These are phyloP conservation scores for Cladopsammia gracilis DNA, from an alignment of 64 coral and sea anemone genomes.

Conservation along the genomic window DNA sequence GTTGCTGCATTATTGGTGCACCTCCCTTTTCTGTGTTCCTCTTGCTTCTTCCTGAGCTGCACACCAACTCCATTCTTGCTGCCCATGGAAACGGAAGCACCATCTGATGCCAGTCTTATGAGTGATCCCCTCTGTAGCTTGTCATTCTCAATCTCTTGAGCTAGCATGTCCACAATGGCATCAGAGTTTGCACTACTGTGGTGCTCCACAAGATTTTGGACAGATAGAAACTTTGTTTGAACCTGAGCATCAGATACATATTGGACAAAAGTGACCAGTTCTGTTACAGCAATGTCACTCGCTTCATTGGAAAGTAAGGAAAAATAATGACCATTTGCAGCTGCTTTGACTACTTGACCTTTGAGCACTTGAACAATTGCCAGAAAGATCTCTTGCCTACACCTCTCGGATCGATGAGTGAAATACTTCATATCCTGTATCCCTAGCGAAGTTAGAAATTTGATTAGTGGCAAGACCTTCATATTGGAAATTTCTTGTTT, in stretches of 20 bases:
- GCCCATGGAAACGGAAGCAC: slow-evolving; percentile 9
- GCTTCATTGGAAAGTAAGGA: neutral
- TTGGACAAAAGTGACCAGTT: slow-evolving; percentile 16
- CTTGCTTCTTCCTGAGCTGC: slow-evolving; percentile 11
- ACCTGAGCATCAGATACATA: neutral
- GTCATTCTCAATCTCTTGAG: neutral
- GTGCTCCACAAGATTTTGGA: slow-evolving; percentile 13
- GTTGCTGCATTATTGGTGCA: neutral
- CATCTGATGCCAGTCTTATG: neutral
- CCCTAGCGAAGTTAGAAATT: slow-evolving; percentile 15
- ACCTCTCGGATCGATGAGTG: slow-evolving; percentile 20
- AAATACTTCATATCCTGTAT: slow-evolving; percentile 8
- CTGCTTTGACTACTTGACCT: slow-evolving; percentile 1
- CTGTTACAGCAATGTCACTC: neutral
- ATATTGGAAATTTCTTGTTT: slow-evolving; percentile 30
- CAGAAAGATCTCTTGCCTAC: slow-evolving; percentile 32
- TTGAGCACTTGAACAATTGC: neutral
- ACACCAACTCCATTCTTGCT: slow-evolving; percentile 13
- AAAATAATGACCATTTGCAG: slow-evolving; percentile 11
- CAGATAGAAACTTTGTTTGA: slow-evolving; percentile 18
- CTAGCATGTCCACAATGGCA: slow-evolving; percentile 11
- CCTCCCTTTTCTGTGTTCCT: neutral
- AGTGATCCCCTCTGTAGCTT: neutral
- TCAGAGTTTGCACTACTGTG: slow-evolving; percentile 7
- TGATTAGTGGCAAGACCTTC: slow-evolving; percentile 28